Conservation (phyloP, 2,113 vertebrate species). For the Xenus cinereus region DNA sequence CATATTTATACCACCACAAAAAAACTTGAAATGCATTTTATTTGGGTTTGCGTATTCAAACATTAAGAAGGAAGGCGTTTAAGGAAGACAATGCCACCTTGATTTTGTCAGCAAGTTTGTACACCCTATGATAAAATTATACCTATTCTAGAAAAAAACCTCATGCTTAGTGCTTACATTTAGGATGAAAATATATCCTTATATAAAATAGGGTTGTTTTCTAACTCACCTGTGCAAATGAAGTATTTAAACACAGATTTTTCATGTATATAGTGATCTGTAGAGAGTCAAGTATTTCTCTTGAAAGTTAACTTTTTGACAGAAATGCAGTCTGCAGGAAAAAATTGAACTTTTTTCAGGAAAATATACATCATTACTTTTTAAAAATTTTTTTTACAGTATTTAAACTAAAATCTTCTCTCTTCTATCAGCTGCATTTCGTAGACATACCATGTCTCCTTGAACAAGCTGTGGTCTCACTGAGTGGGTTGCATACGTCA, state of each 20-base stretch:
- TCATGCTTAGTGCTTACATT: not conserved
- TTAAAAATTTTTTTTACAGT: not conserved
- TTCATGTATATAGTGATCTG: not conserved
- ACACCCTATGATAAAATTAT: not conserved
- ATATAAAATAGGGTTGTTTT: not conserved
- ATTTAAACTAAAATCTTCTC: not conserved
- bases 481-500: accelerated
- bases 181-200: not conserved
- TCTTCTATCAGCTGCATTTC: not conserved
- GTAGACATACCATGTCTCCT: not conserved
- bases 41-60: not conserved
- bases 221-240: not conserved
- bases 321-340: not conserved
- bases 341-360: not conserved
- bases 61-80: not conserved
- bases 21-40: not conserved
- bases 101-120: not conserved
- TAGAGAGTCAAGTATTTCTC: not conserved
- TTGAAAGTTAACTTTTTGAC: not conserved
- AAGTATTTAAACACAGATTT: not conserved
- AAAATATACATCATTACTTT: not conserved
- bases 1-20: not conserved
- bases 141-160: not conserved
- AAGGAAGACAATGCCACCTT: not conserved
- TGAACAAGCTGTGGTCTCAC: not conserved